Evolutionary conservation across 2,113 vertebrate species (phyloP).

Genomic region (Paramormyrops kingsleyae): DNA sequence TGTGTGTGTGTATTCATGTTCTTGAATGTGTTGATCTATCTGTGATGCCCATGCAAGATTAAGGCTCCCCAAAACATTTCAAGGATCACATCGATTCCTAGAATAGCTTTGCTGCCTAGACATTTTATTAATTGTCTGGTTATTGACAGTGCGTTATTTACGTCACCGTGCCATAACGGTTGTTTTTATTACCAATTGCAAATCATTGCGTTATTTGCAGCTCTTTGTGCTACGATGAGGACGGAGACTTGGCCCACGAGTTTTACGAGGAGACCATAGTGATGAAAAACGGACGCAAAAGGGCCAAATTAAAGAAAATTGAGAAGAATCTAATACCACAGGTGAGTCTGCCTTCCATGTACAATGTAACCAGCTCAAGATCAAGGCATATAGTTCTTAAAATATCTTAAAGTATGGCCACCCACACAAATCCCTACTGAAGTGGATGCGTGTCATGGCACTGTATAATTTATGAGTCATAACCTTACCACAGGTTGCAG

Average conservation of each 20-base stretch:
- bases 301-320: conserved; percentile 91
- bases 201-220: conserved; percentile 51
- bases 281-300: conserved; percentile 91
- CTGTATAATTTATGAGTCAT: background rate
- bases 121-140: background rate
- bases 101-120: background rate
- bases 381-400: background rate
- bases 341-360: conserved; percentile 58
- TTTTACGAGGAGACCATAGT: conserved; percentile 97
- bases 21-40: background rate
- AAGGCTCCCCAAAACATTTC: background rate
- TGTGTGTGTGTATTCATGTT: background rate
- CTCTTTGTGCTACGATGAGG: conserved; percentile 94
- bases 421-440: background rate
- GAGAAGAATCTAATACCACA: conserved; percentile 96
- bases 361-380: background rate
- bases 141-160: background rate
- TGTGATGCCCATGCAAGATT: background rate
- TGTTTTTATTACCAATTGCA: background rate
- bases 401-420: background rate
- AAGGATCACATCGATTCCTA: background rate
- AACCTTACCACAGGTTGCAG: background rate
- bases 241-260: conserved; percentile 93
- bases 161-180: background rate
- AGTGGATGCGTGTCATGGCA: background rate